These are phyloP conservation scores for Platycnemis pennipes DNA, from an alignment of 2,888 invertebrate species.

Conservation along the genomic window DNA sequence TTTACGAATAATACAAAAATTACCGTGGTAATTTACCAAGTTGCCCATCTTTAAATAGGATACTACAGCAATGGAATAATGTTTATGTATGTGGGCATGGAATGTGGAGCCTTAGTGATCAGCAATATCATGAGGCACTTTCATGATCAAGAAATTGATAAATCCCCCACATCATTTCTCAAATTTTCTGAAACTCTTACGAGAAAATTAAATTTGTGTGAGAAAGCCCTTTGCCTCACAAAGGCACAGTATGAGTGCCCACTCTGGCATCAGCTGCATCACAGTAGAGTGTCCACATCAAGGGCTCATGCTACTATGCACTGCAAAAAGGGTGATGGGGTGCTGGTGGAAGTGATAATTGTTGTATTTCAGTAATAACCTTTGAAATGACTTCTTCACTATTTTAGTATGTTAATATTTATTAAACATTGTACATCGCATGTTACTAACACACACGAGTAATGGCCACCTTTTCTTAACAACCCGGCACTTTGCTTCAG, in stretches of 20 bases:
- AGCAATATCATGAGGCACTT: conserved; percentile 28
- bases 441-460: no score
- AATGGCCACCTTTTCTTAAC: no score
- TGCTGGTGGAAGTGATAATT: neutral
- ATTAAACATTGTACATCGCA: no score
- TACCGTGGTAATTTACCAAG: no score
- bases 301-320: neutral
- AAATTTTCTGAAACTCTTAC: neutral
- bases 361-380: no score
- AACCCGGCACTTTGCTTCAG: no score
- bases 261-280: conserved; percentile 10
- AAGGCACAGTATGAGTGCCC: neutral
- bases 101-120: neutral
- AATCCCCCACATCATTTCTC: neutral
- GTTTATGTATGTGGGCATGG: neutral
- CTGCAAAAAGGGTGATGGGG: neutral
- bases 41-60: no score
- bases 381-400: no score
- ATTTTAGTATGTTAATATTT: no score
- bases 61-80: neutral
- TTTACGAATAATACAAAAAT: no score
- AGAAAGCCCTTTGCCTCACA: neutral
- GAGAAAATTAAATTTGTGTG: neutral
- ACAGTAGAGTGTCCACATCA: neutral
- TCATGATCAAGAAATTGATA: neutral